phyloP scores from a whole-genome alignment of 2,888 invertebrate genomes.

The Cyclophora albipunctata region DNA sequence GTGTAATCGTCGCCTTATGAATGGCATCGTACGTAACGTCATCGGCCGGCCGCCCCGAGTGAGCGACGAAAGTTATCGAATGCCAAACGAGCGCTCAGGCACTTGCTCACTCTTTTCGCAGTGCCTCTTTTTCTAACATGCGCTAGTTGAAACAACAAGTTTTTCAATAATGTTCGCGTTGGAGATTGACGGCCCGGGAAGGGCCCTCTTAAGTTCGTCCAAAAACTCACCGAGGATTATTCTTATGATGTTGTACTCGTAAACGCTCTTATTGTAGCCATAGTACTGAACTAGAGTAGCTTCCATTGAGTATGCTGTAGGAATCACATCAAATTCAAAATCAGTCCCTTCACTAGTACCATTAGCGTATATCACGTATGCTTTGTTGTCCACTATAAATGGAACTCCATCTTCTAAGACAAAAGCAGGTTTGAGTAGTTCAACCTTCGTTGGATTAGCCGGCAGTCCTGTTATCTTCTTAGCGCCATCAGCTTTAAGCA shows the following conservation, averaged over 20 bases:
- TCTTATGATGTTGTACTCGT: slow-evolving; percentile 41
- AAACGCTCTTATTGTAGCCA: slow-evolving; percentile 49
- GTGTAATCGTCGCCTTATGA: too few species aligned
- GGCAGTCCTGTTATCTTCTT: slow-evolving; percentile 44
- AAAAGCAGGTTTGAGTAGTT: slow-evolving; percentile 40
- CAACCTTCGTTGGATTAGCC: slow-evolving; percentile 22
- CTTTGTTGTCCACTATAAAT: slow-evolving; percentile 30
- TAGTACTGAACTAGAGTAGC: slow-evolving; percentile 42
- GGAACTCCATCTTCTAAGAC: slow-evolving; percentile 33
- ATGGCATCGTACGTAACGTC: too few species aligned
- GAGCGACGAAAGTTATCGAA: too few species aligned
- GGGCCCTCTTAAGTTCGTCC: slow-evolving; percentile 28
- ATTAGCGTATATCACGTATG: slow-evolving; percentile 35
- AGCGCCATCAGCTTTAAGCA: slow-evolving; percentile 26
- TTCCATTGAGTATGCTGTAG: slow-evolving; percentile 45
- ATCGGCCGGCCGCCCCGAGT: too few species aligned
- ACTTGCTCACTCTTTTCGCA: too few species aligned
- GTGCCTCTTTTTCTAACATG: too few species aligned
- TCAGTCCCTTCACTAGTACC: slow-evolving; percentile 30
- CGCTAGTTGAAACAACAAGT: too few species aligned
- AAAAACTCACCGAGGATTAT: slow-evolving; percentile 21
- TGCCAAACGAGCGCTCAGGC: too few species aligned
- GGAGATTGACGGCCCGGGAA: too few species aligned
- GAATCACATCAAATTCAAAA: slow-evolving; percentile 29
- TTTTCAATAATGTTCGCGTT: too few species aligned